Percentiles rank a stretch among this genome's conserved stretches.
These are phyloP conservation scores for Heteromyza rotundicornis DNA, from an alignment of 2,888 invertebrate genomes.

Conservation along the genomic window DNA sequence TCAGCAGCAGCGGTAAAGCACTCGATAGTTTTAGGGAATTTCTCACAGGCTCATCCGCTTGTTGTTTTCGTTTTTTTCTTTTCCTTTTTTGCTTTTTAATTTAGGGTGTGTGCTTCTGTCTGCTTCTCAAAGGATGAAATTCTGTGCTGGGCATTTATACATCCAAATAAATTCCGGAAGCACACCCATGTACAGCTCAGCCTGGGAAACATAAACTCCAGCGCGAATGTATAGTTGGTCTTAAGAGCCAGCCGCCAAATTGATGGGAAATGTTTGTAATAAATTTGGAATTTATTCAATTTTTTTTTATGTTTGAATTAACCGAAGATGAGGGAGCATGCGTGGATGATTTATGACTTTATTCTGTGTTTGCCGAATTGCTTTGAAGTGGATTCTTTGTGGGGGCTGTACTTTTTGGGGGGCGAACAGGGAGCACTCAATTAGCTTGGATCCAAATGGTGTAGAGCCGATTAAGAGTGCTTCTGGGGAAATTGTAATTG, in stretches of 20 bases:
- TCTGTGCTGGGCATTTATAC: neutral
- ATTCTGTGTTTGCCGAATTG: constrained; percentile 3
- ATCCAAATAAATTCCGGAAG: constrained; percentile 30
- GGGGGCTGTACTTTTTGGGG: too few relatives aligned
- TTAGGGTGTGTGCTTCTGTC: constrained; percentile 1
- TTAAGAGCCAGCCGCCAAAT: constrained; percentile 9
- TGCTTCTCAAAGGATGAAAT: constrained; percentile 4
- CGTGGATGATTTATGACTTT: constrained; percentile 18
- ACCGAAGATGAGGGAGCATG: neutral
- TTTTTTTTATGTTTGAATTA: neutral
- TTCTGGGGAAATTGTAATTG: too few relatives aligned
- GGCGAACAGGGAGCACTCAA: neutral
- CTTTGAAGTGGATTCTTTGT: neutral
- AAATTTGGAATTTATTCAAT: constrained; percentile 18
- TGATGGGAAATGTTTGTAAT: constrained; percentile 23
- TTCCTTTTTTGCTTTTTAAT: too few relatives aligned
- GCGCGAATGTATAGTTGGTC: neutral
- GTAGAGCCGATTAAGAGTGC: too few relatives aligned
- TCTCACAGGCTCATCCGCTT: too few relatives aligned
- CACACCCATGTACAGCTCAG: constrained; percentile 13
- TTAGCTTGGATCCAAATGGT: too few relatives aligned
- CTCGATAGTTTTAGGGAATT: constrained; percentile 18
- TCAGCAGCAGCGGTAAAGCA: too few relatives aligned
- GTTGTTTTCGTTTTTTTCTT: too few relatives aligned
- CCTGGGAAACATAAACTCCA: neutral